A percentile compares a stretch with the other conserved stretches of the same genome.
phyloP scores from a whole-genome alignment of 30 jellyfish, hydroid and myxozoan genomes.

The Aurelia aurita complex sp. Pacific region DNA sequence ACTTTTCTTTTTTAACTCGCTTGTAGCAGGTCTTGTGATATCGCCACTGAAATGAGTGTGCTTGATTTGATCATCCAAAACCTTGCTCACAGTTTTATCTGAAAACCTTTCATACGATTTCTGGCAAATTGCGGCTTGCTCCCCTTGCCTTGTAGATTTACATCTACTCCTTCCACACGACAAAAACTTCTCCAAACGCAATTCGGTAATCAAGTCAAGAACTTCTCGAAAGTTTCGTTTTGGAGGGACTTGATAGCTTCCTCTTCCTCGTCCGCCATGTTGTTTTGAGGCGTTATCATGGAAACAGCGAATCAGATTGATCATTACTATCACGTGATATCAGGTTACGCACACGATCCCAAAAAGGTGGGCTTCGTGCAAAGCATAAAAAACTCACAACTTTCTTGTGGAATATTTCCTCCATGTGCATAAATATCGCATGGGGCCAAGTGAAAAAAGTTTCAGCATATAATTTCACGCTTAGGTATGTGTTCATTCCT shows the following conservation, averaged over 20 bases:
- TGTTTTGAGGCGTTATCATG: slow-evolving; percentile 17
- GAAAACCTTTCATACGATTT: no score
- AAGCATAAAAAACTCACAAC: not conserved
- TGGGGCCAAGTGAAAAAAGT: slow-evolving; percentile 6
- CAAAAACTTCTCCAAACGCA: no score
- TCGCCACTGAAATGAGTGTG: no score
- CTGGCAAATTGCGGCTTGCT: no score
- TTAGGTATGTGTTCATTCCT: slow-evolving; percentile 5
- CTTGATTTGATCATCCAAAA: no score
- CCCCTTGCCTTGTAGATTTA: no score
- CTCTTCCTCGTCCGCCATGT: slow-evolving; percentile 30
- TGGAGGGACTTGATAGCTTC: not conserved
- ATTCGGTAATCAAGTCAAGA: no score
- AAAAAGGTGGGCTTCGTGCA: slow-evolving; percentile 28
- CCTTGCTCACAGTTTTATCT: no score
- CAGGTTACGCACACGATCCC: slow-evolving; percentile 19
- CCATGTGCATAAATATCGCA: slow-evolving; percentile 19
- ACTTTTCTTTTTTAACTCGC: no score
- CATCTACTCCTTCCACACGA: no score
- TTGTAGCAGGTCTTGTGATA: no score
- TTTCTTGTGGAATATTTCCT: slow-evolving; percentile 17
- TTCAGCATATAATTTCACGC: slow-evolving; percentile 22
- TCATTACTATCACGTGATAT: slow-evolving; percentile 6
- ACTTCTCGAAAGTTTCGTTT: no score
- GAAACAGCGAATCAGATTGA: slow-evolving; percentile 20